Percentiles rank a stretch among this genome's conserved stretches.
Conservation (phyloP, 23 tunicate species). For the Styela plicata region DNA sequence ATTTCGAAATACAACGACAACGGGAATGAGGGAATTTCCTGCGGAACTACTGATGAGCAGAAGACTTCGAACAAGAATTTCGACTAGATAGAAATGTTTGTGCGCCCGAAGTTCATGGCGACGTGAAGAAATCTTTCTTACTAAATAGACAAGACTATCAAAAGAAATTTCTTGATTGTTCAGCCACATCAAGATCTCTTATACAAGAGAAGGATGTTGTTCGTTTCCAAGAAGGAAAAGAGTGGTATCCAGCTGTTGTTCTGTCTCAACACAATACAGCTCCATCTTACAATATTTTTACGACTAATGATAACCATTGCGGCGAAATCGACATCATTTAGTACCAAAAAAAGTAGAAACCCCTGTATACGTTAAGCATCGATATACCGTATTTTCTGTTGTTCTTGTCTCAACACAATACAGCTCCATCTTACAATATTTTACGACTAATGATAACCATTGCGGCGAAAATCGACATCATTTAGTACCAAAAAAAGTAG, state of each 20-base stretch:
- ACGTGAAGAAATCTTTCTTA: no score
- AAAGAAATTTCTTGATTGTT: no score
- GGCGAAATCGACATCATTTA: neutral
- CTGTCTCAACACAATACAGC: neutral
- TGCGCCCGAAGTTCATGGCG: neutral
- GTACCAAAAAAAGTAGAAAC: neutral
- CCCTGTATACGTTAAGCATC: neutral
- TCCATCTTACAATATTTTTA: neutral
- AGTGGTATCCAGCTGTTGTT: neutral
- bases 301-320: neutral
- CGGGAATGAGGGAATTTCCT: constrained; percentile 17
- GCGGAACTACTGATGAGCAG: constrained; percentile 23
- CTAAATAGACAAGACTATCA: no score
- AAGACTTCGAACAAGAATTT: neutral
- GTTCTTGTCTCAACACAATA: no score
- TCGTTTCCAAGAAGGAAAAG: no score
- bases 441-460: no score
- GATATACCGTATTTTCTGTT: no score
- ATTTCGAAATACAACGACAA: no score
- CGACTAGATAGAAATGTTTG: neutral
- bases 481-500: neutral
- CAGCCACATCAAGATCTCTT: no score
- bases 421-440: no score
- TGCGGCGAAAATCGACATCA: neutral
- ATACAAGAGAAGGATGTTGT: no score